These are phyloP conservation scores for mouse (Mus musculus) DNA, from an alignment of 2,113 vertebrate species.

Conservation along the genomic window GRCm39 chr8:100068501-100069000, in stretches of 20 bases:
- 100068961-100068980: background rate
- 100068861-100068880: background rate
- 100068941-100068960: background rate
- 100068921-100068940: background rate
- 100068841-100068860: background rate
- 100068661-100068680: background rate
- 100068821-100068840: background rate
- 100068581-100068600: too few species aligned
- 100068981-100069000: background rate
- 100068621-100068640: background rate
- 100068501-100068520: accelerated
- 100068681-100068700: background rate
- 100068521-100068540: background rate
- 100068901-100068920: background rate
- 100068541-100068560: background rate
- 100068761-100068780: background rate
- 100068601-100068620: background rate
- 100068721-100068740: background rate
- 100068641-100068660: background rate
- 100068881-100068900: background rate
- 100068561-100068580: background rate
- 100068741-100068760: background rate
- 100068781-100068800: background rate
- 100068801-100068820: background rate
- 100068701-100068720: background rate